phyloP scores from a whole-genome alignment of 2,888 invertebrate species.

The Epistrophe eligans region DNA sequence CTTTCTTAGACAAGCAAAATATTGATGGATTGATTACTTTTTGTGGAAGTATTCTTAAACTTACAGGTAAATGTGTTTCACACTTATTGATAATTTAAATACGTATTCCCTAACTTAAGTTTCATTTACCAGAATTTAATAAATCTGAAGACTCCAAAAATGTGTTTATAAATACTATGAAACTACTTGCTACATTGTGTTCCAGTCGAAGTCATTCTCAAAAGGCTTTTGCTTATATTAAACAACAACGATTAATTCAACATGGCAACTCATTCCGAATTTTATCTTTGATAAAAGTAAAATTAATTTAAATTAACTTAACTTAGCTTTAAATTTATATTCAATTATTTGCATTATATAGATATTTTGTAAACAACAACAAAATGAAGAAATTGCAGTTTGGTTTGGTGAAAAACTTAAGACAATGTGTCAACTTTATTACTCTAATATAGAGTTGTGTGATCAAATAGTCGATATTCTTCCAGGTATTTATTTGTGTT shows the following conservation, averaged over 20 bases:
- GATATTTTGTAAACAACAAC: slow-evolving; percentile 80
- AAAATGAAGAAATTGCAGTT: slow-evolving; percentile 70
- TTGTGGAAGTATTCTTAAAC: slow-evolving; percentile 77
- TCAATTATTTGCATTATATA: slow-evolving; percentile 45
- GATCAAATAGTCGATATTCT: slow-evolving; percentile 79
- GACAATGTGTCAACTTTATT: slow-evolving; percentile 78
- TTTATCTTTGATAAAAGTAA: slow-evolving; percentile 79
- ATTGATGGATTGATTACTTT: slow-evolving; percentile 80
- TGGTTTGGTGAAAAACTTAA: slow-evolving; percentile 81
- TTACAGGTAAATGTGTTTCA: slow-evolving; percentile 77
- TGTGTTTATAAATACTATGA: slow-evolving; percentile 76
- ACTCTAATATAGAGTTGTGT: slow-evolving; percentile 79
- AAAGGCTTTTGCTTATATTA: slow-evolving; percentile 78
- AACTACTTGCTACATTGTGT: slow-evolving; percentile 79
- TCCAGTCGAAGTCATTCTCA: slow-evolving; percentile 77
- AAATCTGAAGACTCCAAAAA: slow-evolving; percentile 74
- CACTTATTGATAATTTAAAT: background rate
- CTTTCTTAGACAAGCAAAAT: slow-evolving; percentile 79
- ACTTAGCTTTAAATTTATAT: background rate
- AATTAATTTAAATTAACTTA: background rate
- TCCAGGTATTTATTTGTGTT: slow-evolving; percentile 78
- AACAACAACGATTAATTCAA: slow-evolving; percentile 68
- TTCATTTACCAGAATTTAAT: slow-evolving; percentile 18
- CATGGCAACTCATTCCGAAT: slow-evolving; percentile 76
- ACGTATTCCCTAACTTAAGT: background rate